phyloP scores from a whole-genome alignment of 2,113 vertebrate genomes.

The Scomber colias region DNA sequence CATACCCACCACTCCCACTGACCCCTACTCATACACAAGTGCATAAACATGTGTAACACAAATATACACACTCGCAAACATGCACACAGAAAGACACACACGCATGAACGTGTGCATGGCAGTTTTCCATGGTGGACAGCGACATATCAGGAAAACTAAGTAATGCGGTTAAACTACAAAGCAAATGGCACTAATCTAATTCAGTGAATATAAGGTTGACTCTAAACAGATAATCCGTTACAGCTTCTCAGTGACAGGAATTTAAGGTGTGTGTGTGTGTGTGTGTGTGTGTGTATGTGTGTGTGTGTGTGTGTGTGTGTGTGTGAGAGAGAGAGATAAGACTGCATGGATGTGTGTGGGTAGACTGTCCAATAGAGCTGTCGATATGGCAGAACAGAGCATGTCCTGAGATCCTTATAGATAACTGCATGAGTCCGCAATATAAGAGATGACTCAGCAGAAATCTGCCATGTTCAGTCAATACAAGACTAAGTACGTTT shows the following conservation, averaged over 20 bases:
- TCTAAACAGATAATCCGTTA: constrained; percentile 24
- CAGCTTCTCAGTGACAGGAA: constrained; percentile 23
- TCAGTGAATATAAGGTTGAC: constrained; percentile 20
- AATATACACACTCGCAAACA: constrained; percentile 35
- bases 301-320: not conserved
- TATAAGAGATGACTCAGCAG: constrained; percentile 52
- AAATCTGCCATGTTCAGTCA: constrained; percentile 28
- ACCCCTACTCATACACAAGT: constrained; percentile 74
- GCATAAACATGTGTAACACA: constrained; percentile 36
- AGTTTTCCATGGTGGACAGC: not conserved
- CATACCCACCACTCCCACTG: constrained; percentile 91
- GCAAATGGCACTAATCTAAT: constrained; percentile 29
- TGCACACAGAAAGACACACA: not conserved
- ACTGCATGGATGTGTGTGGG: not conserved
- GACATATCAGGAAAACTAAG: constrained; percentile 22
- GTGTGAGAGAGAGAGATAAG: constrained; percentile 5
- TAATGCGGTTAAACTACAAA: constrained; percentile 39
- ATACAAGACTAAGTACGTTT: constrained; percentile 21
- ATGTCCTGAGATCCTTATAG: constrained; percentile 15
- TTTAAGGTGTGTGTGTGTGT: constrained; percentile 16
- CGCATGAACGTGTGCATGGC: too few species aligned
- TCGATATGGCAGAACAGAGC: constrained; percentile 17
- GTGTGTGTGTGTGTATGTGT: not conserved
- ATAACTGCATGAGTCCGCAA: constrained; percentile 54
- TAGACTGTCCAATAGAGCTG: constrained; percentile 11